Percentiles rank a stretch among this genome's conserved stretches.
Evolutionary conservation across 2,113 vertebrate genomes (phyloP).

Genomic region (Lamprologus sp.): DNA sequence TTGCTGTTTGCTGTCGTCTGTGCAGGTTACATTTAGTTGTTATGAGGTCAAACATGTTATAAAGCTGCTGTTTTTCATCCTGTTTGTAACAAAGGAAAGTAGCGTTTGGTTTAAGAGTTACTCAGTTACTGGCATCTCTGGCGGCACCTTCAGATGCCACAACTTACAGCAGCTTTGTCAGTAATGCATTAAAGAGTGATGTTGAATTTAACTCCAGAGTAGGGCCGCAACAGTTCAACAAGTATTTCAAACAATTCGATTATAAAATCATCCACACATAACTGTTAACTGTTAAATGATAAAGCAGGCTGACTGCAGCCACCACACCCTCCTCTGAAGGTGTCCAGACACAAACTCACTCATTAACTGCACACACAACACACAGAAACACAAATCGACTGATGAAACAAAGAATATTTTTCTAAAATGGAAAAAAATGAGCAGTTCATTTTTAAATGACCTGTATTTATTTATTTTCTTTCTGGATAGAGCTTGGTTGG

Average conservation of each 20-base stretch:
- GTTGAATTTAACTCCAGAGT: neutral
- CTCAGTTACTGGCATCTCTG: rapidly evolving
- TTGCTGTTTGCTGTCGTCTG: rapidly evolving
- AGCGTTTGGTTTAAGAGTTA: rapidly evolving
- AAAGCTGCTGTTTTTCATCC: rapidly evolving
- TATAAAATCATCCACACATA: neutral
- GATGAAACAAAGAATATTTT: too few species aligned
- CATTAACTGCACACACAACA: rapidly evolving
- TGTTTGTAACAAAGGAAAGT: neutral
- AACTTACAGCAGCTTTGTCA: neutral
- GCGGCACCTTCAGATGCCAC: rapidly evolving
- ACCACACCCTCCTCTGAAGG: neutral
- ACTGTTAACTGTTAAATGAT: rapidly evolving
- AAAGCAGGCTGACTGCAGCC: neutral
- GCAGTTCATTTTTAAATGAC: too few species aligned
- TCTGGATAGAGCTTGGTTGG: too few species aligned
- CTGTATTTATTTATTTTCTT: too few species aligned
- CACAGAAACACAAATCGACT: neutral
- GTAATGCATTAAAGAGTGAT: rapidly evolving
- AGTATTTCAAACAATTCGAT: rapidly evolving
- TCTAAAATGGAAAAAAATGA: too few species aligned
- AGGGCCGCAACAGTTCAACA: neutral
- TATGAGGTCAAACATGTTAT: rapidly evolving
- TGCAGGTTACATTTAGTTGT: neutral
- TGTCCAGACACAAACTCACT: neutral